Conservation (phyloP, 2,113 vertebrate genomes). For the Mungos mungo region DNA sequence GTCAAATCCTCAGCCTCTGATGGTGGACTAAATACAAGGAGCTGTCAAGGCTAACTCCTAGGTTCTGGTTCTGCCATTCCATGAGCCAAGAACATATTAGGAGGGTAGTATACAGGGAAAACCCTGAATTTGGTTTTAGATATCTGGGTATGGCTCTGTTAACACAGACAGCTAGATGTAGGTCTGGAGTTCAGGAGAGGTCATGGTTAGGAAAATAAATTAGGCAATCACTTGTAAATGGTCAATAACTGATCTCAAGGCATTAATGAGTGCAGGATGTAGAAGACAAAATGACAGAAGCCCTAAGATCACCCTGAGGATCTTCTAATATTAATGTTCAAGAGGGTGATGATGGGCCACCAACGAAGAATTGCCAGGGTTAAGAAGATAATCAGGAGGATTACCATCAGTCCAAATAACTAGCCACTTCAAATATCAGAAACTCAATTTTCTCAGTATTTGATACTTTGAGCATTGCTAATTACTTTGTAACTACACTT, state of each 20-base stretch:
- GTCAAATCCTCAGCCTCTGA: not conserved
- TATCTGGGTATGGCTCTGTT: not conserved
- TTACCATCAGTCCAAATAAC: not conserved
- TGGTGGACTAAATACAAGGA: not conserved
- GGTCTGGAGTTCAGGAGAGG: not conserved
- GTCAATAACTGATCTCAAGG: not conserved
- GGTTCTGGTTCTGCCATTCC: not conserved
- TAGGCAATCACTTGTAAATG: not conserved
- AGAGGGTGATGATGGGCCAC: not conserved
- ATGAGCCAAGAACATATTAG: not conserved
- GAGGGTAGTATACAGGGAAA: not conserved
- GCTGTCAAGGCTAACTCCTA: not conserved
- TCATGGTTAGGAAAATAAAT: not conserved
- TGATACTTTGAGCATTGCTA: not conserved
- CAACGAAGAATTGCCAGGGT: not conserved
- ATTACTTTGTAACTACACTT: conserved; percentile 5
- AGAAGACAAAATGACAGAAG: not conserved
- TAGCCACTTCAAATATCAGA: not conserved
- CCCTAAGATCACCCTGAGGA: not conserved
- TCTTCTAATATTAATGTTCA: not conserved
- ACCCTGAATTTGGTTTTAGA: not conserved
- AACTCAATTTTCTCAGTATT: conserved; percentile 12
- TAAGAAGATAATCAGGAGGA: not conserved
- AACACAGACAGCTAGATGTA: not conserved
- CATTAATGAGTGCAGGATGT: not conserved